Conservation (phyloP, 2,113 vertebrate genomes). For the Mormyrus iriodes region DNA sequence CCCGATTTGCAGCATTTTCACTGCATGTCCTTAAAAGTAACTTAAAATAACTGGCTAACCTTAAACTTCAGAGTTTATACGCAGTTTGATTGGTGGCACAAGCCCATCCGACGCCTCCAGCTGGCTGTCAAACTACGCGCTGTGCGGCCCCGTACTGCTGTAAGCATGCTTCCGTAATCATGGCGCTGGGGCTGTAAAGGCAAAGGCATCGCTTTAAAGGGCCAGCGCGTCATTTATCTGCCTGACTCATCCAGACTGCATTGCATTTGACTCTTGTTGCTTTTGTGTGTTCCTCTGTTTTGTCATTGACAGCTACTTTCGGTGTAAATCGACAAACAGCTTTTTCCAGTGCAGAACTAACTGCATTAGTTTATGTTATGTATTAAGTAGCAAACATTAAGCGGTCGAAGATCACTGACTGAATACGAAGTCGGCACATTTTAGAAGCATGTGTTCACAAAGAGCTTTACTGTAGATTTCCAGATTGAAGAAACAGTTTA, state of each 20-base stretch:
- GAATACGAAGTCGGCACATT: not conserved
- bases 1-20: conserved; percentile 62
- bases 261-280: not conserved
- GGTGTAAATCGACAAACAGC: not conserved
- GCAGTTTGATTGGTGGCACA: not conserved
- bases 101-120: not conserved
- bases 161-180: not conserved
- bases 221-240: not conserved
- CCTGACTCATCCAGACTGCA: not conserved
- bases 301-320: not conserved
- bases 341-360: not conserved
- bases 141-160: not conserved
- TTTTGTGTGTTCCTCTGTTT: not conserved
- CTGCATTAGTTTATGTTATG: not conserved
- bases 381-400: not conserved
- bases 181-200: not conserved
- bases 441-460: not conserved
- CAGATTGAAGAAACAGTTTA: too few species aligned
- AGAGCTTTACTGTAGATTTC: not conserved
- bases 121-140: not conserved
- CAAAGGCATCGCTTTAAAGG: not conserved
- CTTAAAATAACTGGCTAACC: not conserved
- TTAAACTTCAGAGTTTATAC: not conserved
- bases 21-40: too few species aligned
- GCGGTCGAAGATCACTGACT: not conserved